phyloP scores from a whole-genome alignment of 1,140 invertebrate genomes.

The Eupeodes corollae region DNA sequence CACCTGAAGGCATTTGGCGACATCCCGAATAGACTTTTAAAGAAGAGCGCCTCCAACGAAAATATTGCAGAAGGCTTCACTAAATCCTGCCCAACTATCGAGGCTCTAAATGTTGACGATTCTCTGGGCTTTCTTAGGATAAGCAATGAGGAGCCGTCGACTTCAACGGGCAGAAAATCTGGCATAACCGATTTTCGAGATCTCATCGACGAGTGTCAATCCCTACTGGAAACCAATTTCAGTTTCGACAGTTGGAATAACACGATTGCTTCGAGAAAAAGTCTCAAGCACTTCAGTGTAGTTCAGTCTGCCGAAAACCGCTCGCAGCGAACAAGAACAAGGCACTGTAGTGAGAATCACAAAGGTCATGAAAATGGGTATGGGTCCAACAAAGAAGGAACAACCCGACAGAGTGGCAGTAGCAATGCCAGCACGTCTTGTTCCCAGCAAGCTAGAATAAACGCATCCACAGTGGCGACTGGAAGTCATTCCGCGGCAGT shows the following conservation, averaged over 20 bases:
- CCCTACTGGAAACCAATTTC: constrained; percentile 14
- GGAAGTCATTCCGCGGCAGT: constrained; percentile 14
- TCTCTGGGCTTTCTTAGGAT: background rate
- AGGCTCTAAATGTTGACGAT: background rate
- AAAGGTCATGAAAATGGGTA: background rate
- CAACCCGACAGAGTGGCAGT: background rate
- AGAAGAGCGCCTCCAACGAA: constrained; percentile 3
- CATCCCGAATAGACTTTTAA: constrained; percentile 1
- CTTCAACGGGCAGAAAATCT: background rate
- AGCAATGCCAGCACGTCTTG: constrained; percentile 36
- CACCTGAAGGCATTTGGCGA: constrained; percentile 6
- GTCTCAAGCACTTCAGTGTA: constrained; percentile 15
- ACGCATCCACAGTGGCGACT: constrained; percentile 31
- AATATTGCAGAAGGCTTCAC: background rate
- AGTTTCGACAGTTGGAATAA: constrained; percentile 7
- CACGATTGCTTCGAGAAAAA: constrained; percentile 4
- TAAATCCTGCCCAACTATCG: background rate
- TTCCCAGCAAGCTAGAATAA: constrained; percentile 50
- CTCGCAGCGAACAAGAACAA: background rate
- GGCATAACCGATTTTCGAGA: constrained; percentile 18
- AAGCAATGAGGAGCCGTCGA: background rate
- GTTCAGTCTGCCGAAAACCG: constrained; percentile 6
- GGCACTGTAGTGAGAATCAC: background rate
- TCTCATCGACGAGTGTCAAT: constrained; percentile 22
- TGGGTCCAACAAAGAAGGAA: background rate